Conservation (phyloP, 1,140 invertebrate genomes). For the Colletes gigas region DNA sequence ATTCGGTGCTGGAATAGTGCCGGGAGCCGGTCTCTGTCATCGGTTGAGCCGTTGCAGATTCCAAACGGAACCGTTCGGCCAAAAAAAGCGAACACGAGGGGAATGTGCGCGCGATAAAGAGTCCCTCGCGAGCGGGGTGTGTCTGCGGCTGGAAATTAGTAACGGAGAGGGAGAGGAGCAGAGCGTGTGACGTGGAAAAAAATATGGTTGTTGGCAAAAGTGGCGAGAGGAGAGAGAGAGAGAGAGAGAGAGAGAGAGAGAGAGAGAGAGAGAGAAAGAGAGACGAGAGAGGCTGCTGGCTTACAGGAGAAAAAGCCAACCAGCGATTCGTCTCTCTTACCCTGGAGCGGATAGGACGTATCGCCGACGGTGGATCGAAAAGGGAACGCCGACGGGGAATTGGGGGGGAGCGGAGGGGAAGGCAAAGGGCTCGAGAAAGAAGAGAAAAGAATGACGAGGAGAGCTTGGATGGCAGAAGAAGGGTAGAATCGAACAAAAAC, state of each 20-base stretch:
- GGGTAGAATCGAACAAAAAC: conserved; percentile 33
- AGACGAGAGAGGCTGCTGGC: conserved; percentile 28
- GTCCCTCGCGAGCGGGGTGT: not conserved
- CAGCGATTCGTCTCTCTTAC: not conserved
- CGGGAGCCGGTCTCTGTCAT: too few relatives aligned
- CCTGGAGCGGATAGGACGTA: not conserved
- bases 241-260: conserved; percentile 50
- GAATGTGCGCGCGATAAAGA: not conserved
- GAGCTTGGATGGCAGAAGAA: conserved; percentile 35
- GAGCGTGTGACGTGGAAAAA: conserved; percentile 1
- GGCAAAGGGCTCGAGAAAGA: not conserved
- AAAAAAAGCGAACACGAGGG: not conserved
- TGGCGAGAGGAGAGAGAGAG: conserved; percentile 55
- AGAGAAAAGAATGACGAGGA: conserved; percentile 42
- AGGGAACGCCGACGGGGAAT: not conserved
- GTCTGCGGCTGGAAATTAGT: conserved; percentile 37
- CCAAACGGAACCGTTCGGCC: too few relatives aligned
- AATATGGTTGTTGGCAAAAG: conserved; percentile 52
- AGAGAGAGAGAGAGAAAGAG: conserved; percentile 51
- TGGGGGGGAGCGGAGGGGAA: conserved; percentile 10
- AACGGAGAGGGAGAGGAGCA: conserved; percentile 8
- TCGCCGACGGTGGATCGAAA: conserved; percentile 2
- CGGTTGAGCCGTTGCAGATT: too few relatives aligned
- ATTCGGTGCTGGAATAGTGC: too few relatives aligned
- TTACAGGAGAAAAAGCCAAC: conserved; percentile 39